These are phyloP conservation scores for Antedon bifida DNA, from an alignment of 35 echinoderm and acorn worm genomes.

Conservation along the genomic window DNA sequence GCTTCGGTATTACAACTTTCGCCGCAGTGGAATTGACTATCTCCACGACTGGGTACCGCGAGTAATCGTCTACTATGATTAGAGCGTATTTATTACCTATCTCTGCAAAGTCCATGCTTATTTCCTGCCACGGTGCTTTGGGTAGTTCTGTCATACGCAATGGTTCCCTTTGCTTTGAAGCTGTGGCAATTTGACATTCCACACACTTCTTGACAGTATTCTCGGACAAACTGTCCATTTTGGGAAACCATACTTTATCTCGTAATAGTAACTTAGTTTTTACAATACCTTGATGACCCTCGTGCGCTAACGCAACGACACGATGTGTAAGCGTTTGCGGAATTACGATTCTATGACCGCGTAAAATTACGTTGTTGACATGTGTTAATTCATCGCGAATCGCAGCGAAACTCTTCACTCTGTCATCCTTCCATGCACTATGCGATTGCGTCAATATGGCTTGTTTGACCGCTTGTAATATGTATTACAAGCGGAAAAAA, in stretches of 20 bases:
- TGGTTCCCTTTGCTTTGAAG: conserved; percentile 2
- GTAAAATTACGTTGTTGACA: neutral
- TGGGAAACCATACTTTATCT: conserved; percentile 73
- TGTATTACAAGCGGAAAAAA: no score
- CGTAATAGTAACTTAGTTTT: conserved; percentile 50
- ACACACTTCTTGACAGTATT: conserved; percentile 17
- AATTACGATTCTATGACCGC: neutral
- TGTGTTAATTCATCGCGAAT: neutral
- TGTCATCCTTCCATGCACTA: neutral
- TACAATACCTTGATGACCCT: conserved; percentile 55
- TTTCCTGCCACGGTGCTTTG: conserved; percentile 30
- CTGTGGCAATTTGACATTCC: conserved; percentile 31
- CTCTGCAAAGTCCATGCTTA: conserved; percentile 48
- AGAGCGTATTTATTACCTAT: neutral
- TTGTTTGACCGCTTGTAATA: no score
- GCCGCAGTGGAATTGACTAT: conserved; percentile 52
- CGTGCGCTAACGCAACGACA: neutral
- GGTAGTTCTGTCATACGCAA: conserved; percentile 30
- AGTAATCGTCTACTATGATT: conserved; percentile 33
- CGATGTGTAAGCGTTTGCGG: neutral
- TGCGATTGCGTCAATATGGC: neutral
- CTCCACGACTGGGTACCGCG: conserved; percentile 43
- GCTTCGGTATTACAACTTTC: conserved; percentile 26
- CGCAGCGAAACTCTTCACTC: neutral
- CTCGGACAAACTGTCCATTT: conserved; percentile 30